Base-by-base conservation (phyloP, 1,140 invertebrate genomes). In the Zophobas morio region DNA sequence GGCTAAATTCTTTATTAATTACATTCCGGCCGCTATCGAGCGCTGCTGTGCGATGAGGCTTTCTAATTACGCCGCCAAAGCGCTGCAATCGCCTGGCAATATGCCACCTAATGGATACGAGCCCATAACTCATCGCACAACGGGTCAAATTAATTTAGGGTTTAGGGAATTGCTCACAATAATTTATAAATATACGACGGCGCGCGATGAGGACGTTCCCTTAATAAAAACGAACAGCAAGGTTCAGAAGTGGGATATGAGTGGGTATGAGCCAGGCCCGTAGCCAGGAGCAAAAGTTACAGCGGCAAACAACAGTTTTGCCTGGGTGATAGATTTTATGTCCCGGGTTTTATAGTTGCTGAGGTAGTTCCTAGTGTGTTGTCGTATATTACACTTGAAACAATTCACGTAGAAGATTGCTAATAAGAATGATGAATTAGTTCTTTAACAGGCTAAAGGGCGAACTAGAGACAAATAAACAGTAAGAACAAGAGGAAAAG, bases 51-150 rank as follows among this genome's bases (percentile, higher is more conserved):
- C 66, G 76, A 74, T 75, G 80, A 70, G 77, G 81, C 78, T 80
- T 83, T 81, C 81, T 82, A 82, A 84, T 84, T 84, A 84, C 82
- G 81, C 81, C 81, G 79, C 77, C 78, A 81, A 82, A 81, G 78
- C 79, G 78, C 81, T 80, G 79, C 80, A 81, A 84, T 84, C 81
- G 82, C 80, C 77, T 80, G 80, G 83, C 83, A 84, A 82, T 81
- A 83, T 83, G 83, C 81, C 83, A 82, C 81, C 83, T 83, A 83
- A 83, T 82, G 82, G 81, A 82, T 82, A 83, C 78, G 80, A 78
- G 80, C 74, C 75, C 78, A 79, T 83, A 83, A 83, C 78, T 83
- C 82, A 83, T 83, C 75, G 79, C 70, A 75, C 79, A 81, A 82
- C 82, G 81, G 82, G 82, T 82, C 80, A 83, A 83, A 83, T 83